Conservation (phyloP, 2,113 vertebrate species). For the Puma concolor region DNA sequence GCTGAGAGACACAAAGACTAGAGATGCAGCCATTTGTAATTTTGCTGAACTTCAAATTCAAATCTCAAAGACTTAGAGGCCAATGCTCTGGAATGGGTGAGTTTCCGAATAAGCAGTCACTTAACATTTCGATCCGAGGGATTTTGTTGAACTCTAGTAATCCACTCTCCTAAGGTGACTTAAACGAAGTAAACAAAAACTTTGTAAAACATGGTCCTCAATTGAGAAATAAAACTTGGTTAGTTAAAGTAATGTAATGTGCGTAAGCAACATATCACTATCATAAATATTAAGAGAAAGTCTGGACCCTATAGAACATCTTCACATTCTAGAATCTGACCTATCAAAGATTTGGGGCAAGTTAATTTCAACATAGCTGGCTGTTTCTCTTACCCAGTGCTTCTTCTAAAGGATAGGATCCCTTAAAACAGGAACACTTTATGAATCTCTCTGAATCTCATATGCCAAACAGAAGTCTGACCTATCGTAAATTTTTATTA, state of each 20-base stretch:
- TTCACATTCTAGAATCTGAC: neutral
- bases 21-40: neutral
- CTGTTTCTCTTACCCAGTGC: neutral
- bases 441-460: neutral
- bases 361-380: neutral
- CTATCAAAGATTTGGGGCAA: neutral
- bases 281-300: neutral
- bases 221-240: neutral
- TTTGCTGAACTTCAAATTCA: neutral
- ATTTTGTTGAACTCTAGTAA: neutral
- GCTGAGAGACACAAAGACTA: neutral
- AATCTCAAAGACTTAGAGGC: neutral
- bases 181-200: neutral
- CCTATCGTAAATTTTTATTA: neutral
- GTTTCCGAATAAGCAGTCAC: no score
- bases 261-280: neutral
- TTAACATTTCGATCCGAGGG: neutral
- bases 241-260: neutral
- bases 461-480: neutral
- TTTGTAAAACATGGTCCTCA: neutral
- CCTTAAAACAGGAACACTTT: neutral
- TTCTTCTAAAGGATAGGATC: neutral
- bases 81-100: no score
- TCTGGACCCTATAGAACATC: neutral
- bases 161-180: neutral